Evolutionary conservation across 53 echinoderm and acorn worm genomes (phyloP).

Genomic region (Echinarachnius parma): DNA sequence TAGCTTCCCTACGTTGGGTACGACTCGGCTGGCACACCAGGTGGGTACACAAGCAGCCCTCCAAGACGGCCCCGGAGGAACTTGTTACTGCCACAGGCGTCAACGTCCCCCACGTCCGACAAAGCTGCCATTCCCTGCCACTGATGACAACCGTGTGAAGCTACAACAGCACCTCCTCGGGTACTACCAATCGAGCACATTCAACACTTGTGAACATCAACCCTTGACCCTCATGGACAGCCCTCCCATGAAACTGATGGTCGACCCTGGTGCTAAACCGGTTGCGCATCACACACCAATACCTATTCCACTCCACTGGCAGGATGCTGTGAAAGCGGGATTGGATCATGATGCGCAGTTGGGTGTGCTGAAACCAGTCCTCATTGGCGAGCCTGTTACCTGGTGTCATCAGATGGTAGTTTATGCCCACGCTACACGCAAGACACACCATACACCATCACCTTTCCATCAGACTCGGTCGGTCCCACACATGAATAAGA

Average conservation of each 20-base stretch:
- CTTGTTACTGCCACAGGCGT: background rate
- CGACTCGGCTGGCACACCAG: no score
- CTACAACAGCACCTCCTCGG: slow-evolving; percentile 35
- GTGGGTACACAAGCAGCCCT: no score
- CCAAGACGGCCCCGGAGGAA: no score
- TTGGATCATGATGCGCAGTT: slow-evolving; percentile 9
- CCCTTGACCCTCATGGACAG: slow-evolving; percentile 22
- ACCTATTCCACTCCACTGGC: background rate
- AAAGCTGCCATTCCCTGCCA: slow-evolving; percentile 29
- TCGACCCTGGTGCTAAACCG: slow-evolving; percentile 17
- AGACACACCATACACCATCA: no score
- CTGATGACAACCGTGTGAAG: slow-evolving; percentile 18
- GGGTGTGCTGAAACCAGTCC: no score
- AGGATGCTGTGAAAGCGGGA: background rate
- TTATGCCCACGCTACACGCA: no score
- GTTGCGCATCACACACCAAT: no score
- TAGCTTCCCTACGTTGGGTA: no score
- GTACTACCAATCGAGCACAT: slow-evolving; percentile 41
- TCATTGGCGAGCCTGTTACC: no score
- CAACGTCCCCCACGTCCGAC: background rate
- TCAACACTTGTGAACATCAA: slow-evolving; percentile 44
- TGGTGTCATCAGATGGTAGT: no score
- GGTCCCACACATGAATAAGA: no score
- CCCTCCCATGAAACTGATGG: slow-evolving; percentile 35
- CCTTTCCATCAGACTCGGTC: no score